phyloP scores from a whole-genome alignment of 1,140 invertebrate genomes.

The Eufriesea mexicana region DNA sequence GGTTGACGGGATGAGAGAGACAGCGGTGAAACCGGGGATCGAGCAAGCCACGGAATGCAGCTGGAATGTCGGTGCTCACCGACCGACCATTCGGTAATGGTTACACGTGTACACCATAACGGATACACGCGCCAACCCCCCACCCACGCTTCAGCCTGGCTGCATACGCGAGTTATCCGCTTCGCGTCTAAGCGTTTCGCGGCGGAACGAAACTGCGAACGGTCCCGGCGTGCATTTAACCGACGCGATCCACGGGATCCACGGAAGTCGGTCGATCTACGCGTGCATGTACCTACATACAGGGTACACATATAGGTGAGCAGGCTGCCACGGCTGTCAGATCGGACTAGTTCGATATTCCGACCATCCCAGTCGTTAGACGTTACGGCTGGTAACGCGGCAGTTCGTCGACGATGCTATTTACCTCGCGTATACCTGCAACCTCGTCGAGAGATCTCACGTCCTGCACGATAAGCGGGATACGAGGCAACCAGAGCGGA shows the following conservation, averaged over 20 bases:
- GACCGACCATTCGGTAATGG: conserved; percentile 68
- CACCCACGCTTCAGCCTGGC: conserved; percentile 29
- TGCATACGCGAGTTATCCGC: conserved; percentile 43
- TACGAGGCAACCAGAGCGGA: background rate
- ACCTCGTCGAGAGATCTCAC: background rate
- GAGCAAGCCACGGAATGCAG: conserved; percentile 63
- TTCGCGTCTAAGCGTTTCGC: conserved; percentile 51
- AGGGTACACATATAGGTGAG: background rate
- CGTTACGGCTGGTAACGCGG: conserved; percentile 7
- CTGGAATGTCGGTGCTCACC: conserved; percentile 66
- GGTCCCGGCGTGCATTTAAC: background rate
- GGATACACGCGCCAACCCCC: conserved; percentile 46
- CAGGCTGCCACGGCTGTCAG: background rate
- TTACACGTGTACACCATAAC: conserved; percentile 60
- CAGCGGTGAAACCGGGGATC: conserved; percentile 42
- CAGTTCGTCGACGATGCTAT: conserved; percentile 7
- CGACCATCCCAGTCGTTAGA: conserved; percentile 8
- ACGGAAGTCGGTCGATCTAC: background rate
- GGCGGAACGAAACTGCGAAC: conserved; percentile 35
- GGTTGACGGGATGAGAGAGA: background rate
- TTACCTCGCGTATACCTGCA: background rate
- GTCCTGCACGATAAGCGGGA: conserved; percentile 8
- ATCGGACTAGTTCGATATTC: conserved; percentile 21
- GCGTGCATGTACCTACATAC: background rate
- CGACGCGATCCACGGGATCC: background rate